phyloP scores from a whole-genome alignment of 2,113 vertebrate species.

The Hippocampus comes region DNA sequence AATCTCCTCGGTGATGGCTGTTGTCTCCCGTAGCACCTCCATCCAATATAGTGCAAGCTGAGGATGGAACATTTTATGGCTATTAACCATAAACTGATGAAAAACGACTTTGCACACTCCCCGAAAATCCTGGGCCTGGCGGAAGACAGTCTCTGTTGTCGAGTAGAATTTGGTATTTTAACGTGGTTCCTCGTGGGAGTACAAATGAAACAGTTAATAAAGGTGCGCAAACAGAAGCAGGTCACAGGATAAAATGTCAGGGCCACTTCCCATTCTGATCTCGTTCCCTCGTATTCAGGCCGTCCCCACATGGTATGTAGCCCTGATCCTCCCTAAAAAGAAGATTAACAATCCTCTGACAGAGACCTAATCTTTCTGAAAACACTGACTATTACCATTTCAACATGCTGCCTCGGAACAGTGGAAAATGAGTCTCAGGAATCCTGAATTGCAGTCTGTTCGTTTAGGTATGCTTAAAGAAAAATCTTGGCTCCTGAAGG shows the following conservation, averaged over 20 bases:
- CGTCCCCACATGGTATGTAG: conserved; percentile 37
- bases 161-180: conserved; percentile 12
- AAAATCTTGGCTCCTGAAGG: conserved; percentile 49
- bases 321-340: conserved; percentile 65
- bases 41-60: not conserved
- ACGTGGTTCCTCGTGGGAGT: conserved; percentile 31
- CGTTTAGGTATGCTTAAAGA: conserved; percentile 63
- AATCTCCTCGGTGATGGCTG: conserved; percentile 32
- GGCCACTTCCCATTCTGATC: conserved; percentile 37
- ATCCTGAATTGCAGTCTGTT: conserved; percentile 62
- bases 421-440: conserved; percentile 58
- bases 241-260: conserved; percentile 54
- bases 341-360: conserved; percentile 68
- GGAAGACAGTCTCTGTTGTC: not conserved
- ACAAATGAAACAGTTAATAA: conserved; percentile 60
- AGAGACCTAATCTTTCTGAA: conserved; percentile 65
- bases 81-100: not conserved
- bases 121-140: not conserved
- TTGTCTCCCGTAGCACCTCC: not conserved
- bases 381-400: conserved; percentile 69
- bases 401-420: conserved; percentile 59
- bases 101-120: not conserved
- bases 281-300: conserved; percentile 39
- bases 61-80: not conserved
- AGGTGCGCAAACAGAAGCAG: conserved; percentile 55